phyloP scores from a whole-genome alignment of 2,888 invertebrate species.

The Troglohyphantes excavatus region DNA sequence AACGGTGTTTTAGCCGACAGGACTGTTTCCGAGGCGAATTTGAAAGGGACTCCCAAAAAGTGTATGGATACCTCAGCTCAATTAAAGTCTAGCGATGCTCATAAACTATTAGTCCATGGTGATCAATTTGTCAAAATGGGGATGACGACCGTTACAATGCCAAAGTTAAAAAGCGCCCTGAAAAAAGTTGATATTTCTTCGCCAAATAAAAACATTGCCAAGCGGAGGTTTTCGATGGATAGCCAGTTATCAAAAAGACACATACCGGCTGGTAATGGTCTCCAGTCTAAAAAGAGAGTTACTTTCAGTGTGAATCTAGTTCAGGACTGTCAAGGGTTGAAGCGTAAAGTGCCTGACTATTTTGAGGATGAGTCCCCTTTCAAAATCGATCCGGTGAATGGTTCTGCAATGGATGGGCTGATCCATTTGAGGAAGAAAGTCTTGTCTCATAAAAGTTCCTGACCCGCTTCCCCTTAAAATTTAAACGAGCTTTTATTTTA shows the following conservation, averaged over 20 bases:
- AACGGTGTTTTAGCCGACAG: too few relatives aligned
- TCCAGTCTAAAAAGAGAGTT: conserved; percentile 53
- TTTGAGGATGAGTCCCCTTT: conserved; percentile 11
- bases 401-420: conserved; percentile 6
- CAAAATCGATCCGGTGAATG: conserved; percentile 9
- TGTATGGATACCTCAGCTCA: too few relatives aligned
- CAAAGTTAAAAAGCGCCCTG: conserved; percentile 30
- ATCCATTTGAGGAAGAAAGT: conserved; percentile 31
- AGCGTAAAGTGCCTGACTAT: conserved; percentile 26
- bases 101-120: too few relatives aligned
- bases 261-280: neutral
- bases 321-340: conserved; percentile 11
- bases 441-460: conserved; percentile 54
- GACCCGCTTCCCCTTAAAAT: conserved; percentile 34
- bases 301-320: conserved; percentile 67
- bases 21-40: too few relatives aligned
- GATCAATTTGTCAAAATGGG: too few relatives aligned
- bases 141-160: neutral
- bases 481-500: conserved; percentile 24
- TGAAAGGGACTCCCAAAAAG: too few relatives aligned
- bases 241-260: neutral
- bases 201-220: neutral
- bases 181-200: neutral
- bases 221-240: neutral
- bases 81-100: too few relatives aligned